Evolutionary conservation across 2,888 invertebrate genomes (phyloP).

Genomic region (Dexiosoma caninum): DNA sequence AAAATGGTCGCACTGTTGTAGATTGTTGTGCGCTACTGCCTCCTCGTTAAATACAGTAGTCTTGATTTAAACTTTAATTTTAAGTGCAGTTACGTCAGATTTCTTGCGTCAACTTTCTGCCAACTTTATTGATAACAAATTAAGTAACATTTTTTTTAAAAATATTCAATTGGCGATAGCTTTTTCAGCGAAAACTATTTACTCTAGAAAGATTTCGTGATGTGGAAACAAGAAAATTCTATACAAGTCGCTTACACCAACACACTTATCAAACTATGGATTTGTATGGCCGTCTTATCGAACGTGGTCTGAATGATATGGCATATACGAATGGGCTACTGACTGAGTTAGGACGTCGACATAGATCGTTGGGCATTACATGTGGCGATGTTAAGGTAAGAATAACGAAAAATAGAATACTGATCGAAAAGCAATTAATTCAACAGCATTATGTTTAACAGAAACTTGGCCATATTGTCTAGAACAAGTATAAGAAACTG

Average conservation of each 20-base stretch:
- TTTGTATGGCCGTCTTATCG: slow-evolving; percentile 67
- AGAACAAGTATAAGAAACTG: no score
- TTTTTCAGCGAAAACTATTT: slow-evolving; percentile 67
- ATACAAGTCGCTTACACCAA: slow-evolving; percentile 65
- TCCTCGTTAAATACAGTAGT: no score
- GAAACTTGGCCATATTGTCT: no score
- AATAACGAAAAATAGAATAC: not conserved
- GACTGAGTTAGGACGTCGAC: slow-evolving; percentile 52
- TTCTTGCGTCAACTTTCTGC: no score
- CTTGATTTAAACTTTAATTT: no score
- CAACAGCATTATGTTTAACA: no score
- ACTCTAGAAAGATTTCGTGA: slow-evolving; percentile 66
- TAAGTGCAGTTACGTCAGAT: no score
- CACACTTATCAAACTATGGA: slow-evolving; percentile 67
- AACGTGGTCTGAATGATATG: slow-evolving; percentile 66
- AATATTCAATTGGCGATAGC: slow-evolving; percentile 56
- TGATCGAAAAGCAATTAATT: no score
- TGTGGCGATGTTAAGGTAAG: slow-evolving; percentile 63
- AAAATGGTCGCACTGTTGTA: no score
- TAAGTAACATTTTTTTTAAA: no score
- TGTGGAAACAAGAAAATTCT: slow-evolving; percentile 54
- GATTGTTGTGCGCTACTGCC: no score
- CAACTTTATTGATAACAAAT: no score
- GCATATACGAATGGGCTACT: slow-evolving; percentile 64
- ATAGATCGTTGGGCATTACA: slow-evolving; percentile 53